Base-by-base conservation (phyloP, 2,797 vertebrate genomes). In the Babyrousa celebensis region DNA sequence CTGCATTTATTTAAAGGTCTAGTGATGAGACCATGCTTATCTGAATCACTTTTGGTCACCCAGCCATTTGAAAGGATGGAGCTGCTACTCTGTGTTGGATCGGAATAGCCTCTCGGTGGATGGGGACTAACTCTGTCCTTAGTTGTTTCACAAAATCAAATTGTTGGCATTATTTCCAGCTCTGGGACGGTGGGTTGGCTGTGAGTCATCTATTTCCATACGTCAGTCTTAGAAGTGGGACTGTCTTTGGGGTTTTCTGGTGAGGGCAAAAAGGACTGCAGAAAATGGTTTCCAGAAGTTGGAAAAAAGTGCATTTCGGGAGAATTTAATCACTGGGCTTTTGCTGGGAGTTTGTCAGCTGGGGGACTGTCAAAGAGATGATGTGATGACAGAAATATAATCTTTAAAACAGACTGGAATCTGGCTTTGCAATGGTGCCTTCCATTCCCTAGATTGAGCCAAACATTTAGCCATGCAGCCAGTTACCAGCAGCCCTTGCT, bases 1-100 rank as follows among this genome's bases (percentile, higher is more conserved):
- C 97, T 95, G 67, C 95, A 86, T 97, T 97, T 97, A 97, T 94
- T 83, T 96, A 93, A 80, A 96, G 93, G 95, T 95, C 96, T 86
- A 96, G 75, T 70, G 92, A 96, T 0, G 0, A 97, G 92, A 4
- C 14, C 4, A 36, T 40, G 20, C 91, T 96, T 86, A 32, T 85
- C 74, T 74, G 91, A 93, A 71, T 88, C 56, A 9, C 54, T 52
- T 75, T 71, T n/a, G 75, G 52, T 82, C 92, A 20, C 62, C 5
- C 65, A 56, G 67, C 85, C 15, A 85, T 90, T 92, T 77, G 82
- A 82, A 85, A 92, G 75, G 20, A 52, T 3, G 10, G 60, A 43
- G 65, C 12, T 36, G 75, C 52, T 85, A 3, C 16, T 14, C 56
- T 63, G 1, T 32, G 85, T 97, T 95, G 78, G 62, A 25, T 6